These are phyloP conservation scores for Austrofundulus limnaeus DNA, from an alignment of 2,113 vertebrate genomes.

Conservation along the genomic window DNA sequence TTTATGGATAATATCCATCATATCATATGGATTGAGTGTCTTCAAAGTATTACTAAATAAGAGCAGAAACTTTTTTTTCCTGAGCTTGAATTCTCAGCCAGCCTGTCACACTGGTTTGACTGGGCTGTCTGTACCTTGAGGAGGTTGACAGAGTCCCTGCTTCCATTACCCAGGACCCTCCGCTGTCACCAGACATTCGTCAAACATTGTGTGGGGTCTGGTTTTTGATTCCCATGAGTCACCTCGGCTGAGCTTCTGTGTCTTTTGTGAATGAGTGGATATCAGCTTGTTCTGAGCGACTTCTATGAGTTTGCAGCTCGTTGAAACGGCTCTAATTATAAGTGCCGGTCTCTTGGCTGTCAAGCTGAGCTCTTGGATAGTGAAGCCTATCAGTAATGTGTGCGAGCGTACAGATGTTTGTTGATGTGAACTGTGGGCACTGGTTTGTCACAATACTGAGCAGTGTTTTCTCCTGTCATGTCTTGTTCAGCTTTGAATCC, in stretches of 20 bases:
- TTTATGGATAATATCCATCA: slow-evolving; percentile 15
- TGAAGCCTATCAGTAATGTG: slow-evolving; percentile 14
- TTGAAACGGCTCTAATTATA: slow-evolving; percentile 44
- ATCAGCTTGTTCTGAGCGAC: slow-evolving; percentile 30
- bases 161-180: slow-evolving; percentile 34
- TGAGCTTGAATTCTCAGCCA: slow-evolving; percentile 15
- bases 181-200: slow-evolving; percentile 48
- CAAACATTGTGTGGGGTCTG: slow-evolving; percentile 24
- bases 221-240: slow-evolving; percentile 63
- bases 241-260: slow-evolving; percentile 47
- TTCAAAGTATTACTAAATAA: neutral
- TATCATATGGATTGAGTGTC: slow-evolving; percentile 12
- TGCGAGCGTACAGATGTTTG: slow-evolving; percentile 23
- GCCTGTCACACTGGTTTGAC: slow-evolving; percentile 35
- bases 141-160: slow-evolving; percentile 34
- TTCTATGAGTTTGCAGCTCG: slow-evolving; percentile 45
- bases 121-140: slow-evolving; percentile 47
- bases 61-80: slow-evolving; percentile 14
- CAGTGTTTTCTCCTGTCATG: slow-evolving; percentile 25
- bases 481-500: slow-evolving; percentile 49
- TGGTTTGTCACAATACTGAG: slow-evolving; percentile 11
- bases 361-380: neutral
- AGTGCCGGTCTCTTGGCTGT: slow-evolving; percentile 36
- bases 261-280: slow-evolving; percentile 28
- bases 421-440: slow-evolving; percentile 8